Conservation (phyloP, 2,113 vertebrate genomes). For the Menidia beryllina region DNA sequence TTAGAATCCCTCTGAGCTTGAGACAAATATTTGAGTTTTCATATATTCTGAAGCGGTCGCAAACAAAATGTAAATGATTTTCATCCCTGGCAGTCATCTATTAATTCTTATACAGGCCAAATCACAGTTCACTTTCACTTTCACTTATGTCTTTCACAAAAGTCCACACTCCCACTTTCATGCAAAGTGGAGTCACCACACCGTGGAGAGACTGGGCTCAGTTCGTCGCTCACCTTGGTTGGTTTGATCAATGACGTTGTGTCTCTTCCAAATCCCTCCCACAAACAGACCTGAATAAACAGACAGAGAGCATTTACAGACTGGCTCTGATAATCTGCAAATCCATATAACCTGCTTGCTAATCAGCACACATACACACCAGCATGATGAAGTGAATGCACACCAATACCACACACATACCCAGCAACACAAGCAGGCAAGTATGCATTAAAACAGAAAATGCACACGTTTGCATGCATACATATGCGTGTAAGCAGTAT, state of each 20-base stretch:
- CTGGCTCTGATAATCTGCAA: conserved; percentile 81
- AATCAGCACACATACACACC: conserved; percentile 51
- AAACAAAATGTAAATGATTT: conserved; percentile 31
- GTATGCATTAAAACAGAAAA: conserved; percentile 20
- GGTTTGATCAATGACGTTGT: conserved; percentile 81
- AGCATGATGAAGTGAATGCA: conserved; percentile 24
- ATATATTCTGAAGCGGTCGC: conserved; percentile 19
- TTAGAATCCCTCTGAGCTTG: conserved; percentile 15
- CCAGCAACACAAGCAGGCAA: conserved; percentile 28
- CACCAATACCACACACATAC: conserved; percentile 27
- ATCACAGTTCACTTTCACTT: conserved; percentile 45
- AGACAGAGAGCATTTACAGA: conserved; percentile 78
- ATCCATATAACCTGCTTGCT: conserved; percentile 78
- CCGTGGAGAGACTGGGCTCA: conserved; percentile 67
- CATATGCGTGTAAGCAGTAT: conserved; percentile 15
- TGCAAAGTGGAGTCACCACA: conserved; percentile 64
- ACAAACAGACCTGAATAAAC: conserved; percentile 86
- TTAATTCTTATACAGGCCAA: conserved; percentile 51
- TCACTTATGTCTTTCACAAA: conserved; percentile 28
- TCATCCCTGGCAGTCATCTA: conserved; percentile 37
- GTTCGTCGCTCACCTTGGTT: conserved; percentile 81
- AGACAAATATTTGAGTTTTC: conserved; percentile 24
- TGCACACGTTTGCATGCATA: conserved; percentile 42
- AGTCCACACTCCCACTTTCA: conserved; percentile 16
- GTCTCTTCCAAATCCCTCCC: conserved; percentile 80